Conservation (phyloP, 2,888 invertebrate genomes). For the Ormyrus rosae region DNA sequence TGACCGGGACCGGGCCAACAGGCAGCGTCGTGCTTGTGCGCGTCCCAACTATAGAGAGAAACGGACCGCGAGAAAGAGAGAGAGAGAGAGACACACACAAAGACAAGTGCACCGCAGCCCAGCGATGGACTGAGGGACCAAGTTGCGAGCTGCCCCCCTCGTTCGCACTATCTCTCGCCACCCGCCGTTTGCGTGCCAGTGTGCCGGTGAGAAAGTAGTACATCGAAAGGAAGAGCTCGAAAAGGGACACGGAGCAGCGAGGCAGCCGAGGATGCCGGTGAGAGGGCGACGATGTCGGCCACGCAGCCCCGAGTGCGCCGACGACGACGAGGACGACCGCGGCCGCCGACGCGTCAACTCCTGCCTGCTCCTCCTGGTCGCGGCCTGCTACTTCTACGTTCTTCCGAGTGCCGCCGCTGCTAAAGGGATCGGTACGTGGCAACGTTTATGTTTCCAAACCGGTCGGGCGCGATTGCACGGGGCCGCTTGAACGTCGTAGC, state of each 20-base stretch:
- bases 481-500: neutral
- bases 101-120: neutral
- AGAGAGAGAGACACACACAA: neutral
- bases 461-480: neutral
- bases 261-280: conserved; percentile 51
- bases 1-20: conserved; percentile 73
- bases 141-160: conserved; percentile 15
- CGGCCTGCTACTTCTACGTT: conserved; percentile 17
- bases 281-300: conserved; percentile 50
- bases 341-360: neutral
- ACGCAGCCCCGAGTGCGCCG: neutral
- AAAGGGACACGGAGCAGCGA: conserved; percentile 51
- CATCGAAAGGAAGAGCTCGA: conserved; percentile 13
- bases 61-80: neutral
- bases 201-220: neutral
- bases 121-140: conserved; percentile 32
- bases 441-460: conserved; percentile 1
- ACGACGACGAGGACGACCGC: conserved; percentile 22
- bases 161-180: conserved; percentile 23
- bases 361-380: conserved; percentile 1
- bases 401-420: conserved; percentile 56
- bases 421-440: conserved; percentile 60
- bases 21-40: conserved; percentile 49
- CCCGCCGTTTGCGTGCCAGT: neutral
- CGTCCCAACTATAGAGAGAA: conserved; percentile 35